These are phyloP conservation scores for Pardosa pseudoannulata DNA, from an alignment of 2,888 invertebrate species.

Conservation along the genomic window DNA sequence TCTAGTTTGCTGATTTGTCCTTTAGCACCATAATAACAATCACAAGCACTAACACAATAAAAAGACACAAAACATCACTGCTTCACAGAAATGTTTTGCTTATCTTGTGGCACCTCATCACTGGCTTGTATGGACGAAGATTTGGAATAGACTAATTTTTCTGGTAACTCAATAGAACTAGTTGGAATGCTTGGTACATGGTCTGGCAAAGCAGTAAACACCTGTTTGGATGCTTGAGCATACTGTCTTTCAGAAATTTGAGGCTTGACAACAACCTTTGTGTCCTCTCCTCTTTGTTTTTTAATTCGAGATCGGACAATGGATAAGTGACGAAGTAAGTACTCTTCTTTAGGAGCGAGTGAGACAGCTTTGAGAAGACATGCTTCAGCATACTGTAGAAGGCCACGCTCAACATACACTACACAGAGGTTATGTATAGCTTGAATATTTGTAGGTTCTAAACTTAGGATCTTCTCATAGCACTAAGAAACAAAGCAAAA, in stretches of 20 bases:
- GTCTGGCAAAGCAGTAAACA: background rate
- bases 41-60: background rate
- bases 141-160: constrained; percentile 26
- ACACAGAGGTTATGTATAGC: constrained; percentile 97
- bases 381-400: constrained; percentile 88
- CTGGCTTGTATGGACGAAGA: constrained; percentile 26
- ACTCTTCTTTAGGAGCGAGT: constrained; percentile 92
- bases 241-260: background rate
- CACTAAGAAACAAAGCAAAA: constrained; percentile 82
- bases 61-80: constrained; percentile 27
- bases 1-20: background rate
- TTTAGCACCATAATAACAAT: background rate
- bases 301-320: constrained; percentile 87
- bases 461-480: constrained; percentile 89
- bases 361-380: constrained; percentile 86
- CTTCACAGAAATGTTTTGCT: constrained; percentile 48
- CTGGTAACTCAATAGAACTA: constrained; percentile 34
- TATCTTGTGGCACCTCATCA: background rate
- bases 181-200: constrained; percentile 19
- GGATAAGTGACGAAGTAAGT: constrained; percentile 91
- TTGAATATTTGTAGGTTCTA: constrained; percentile 94
- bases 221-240: background rate
- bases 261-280: background rate
- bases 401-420: constrained; percentile 93
- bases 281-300: background rate